Evolutionary conservation across 2,888 invertebrate species (phyloP), one percentile per base, ranked within the genome.

Genomic region (Drosophila antonietae): DNA sequence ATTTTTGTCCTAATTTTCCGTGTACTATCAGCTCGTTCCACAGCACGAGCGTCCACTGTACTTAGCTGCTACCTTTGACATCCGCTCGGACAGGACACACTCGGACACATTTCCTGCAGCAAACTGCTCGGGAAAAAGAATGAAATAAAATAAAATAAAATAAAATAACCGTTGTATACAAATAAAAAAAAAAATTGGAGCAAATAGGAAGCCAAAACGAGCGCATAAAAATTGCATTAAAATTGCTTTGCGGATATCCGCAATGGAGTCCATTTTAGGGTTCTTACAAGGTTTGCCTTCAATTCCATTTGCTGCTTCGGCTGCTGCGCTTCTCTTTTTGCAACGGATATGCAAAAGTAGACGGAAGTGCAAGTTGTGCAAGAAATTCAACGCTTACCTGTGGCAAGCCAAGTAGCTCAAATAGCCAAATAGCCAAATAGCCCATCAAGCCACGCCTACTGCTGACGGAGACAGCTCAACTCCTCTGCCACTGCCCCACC

Each of bases 201-300:
- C 46, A 71, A 82, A 84, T 82, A 63, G 86, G 78, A 88, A 85
- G 73, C 75, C 66, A 70, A 80, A 76, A 77, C 84, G 84, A 76
- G 88, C 75, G 89, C 85, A 89, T 89, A 87, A 87, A 87, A 90
- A 90, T 89, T 87, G 87, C 90, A 87, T 87, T 89, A 89, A 90
- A 87, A 90, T 78, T 80, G 90, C 85, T 68, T 75, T 80, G 78
- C 90, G 87, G 87, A 87, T 84, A 87, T 87, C 87, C 87, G 90
- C 67, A 86, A 83, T 71, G 80, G 74, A 75, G 70, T 46, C 57
- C 62, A 61, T 65, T 73, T 69, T 82, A 44, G 56, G 67, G 64
- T 43, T n/a, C 39, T 41, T 60, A 59, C 18, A 35, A 28, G 39
- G 14, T 28, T 43, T 60, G 18, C n/a, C 56, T 14, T 44, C 15